Evolutionary conservation across 2,113 vertebrate genomes (phyloP).

Genomic region (Phodopus roborovskii): DNA sequence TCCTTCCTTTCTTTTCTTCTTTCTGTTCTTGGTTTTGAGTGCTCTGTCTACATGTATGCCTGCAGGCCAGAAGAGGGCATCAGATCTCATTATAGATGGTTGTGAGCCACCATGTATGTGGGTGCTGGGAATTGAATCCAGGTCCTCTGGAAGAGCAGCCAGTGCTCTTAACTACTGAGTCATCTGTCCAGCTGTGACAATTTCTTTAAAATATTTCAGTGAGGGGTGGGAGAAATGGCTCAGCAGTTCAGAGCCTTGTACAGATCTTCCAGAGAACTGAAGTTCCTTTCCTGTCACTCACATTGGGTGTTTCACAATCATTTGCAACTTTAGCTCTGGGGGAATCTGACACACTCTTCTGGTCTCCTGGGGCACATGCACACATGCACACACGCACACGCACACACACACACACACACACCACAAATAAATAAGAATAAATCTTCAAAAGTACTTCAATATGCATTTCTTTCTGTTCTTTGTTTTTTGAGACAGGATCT

Average conservation of each 20-base stretch:
- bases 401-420: background rate
- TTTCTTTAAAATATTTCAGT: background rate
- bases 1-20: no score
- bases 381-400: no score
- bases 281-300: background rate
- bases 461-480: background rate
- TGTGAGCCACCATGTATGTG: no score
- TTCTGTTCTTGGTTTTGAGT: no score
- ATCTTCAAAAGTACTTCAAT: background rate
- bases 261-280: background rate
- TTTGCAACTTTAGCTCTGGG: background rate
- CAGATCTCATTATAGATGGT: no score
- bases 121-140: no score
- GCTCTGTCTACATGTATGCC: no score
- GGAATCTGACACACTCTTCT: background rate
- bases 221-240: background rate
- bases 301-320: background rate
- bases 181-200: no score
- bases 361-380: background rate
- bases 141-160: no score
- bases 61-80: no score
- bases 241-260: background rate
- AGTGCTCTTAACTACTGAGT: no score
- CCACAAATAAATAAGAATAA: background rate
- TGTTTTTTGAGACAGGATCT: background rate